phyloP scores from a whole-genome alignment of 92 coral and sea anemone species.

The Porites rus region DNA sequence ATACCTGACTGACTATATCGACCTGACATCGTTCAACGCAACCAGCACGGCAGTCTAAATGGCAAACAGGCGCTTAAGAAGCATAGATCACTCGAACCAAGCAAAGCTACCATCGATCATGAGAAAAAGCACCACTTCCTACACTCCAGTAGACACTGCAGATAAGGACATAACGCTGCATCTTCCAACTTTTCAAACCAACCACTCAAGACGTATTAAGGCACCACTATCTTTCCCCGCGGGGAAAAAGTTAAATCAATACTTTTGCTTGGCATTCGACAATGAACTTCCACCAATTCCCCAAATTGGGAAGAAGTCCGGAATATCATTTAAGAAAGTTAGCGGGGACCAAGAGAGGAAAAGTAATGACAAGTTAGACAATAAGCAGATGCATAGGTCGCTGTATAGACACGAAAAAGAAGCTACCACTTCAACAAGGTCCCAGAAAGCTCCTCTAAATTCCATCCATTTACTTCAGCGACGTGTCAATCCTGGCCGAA shows the following conservation, averaged over 20 bases:
- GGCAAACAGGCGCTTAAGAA: slow-evolving; percentile 12
- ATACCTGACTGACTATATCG: no score
- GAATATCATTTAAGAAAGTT: neutral
- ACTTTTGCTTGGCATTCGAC: neutral
- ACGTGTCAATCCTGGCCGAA: neutral
- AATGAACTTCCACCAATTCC: neutral
- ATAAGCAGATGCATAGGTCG: neutral
- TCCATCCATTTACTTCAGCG: slow-evolving; percentile 19
- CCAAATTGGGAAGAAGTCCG: neutral
- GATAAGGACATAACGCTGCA: neutral
- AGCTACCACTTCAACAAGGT: neutral
- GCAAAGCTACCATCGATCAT: slow-evolving; percentile 20
- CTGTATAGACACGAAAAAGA: neutral
- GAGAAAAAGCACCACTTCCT: neutral
- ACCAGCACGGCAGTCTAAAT: neutral
- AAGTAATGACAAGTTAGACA: neutral
- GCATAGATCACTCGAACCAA: neutral
- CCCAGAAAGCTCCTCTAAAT: neutral
- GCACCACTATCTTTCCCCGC: neutral
- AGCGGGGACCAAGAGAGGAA: neutral
- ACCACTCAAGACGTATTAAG: neutral
- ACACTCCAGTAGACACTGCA: neutral
- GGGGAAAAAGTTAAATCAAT: neutral
- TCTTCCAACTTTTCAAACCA: slow-evolving; percentile 3
- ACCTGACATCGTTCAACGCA: no score